phyloP scores from a whole-genome alignment of 2,113 vertebrate species.

The Xyliphius kryptos region DNA sequence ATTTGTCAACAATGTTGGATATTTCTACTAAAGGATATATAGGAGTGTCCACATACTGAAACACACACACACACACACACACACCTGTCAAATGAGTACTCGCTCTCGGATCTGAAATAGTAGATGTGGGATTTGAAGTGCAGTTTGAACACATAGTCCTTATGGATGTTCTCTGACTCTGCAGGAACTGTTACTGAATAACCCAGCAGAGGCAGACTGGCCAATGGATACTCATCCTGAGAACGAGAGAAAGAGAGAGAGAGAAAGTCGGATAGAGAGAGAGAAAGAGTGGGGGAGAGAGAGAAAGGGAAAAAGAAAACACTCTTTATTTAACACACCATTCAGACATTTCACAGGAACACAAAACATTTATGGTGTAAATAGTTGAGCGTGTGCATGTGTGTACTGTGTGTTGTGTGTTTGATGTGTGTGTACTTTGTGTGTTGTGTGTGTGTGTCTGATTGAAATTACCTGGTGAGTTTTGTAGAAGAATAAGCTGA shows the following conservation, averaged over 20 bases:
- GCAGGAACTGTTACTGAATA: constrained; percentile 90
- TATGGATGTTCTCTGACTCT: constrained; percentile 92
- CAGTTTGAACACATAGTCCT: constrained; percentile 96
- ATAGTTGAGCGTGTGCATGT: too few relatives aligned
- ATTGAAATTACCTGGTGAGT: constrained; percentile 96
- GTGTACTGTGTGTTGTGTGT: too few relatives aligned
- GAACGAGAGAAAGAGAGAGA: background rate
- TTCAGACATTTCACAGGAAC: too few relatives aligned
- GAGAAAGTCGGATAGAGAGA: too few relatives aligned
- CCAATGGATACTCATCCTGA: constrained; percentile 93
- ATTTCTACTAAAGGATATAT: too few relatives aligned
- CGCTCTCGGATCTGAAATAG: constrained; percentile 95
- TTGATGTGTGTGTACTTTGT: too few relatives aligned
- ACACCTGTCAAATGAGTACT: constrained; percentile 94
- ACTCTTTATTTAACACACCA: background rate
- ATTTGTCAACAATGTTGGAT: background rate
- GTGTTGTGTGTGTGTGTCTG: too few relatives aligned
- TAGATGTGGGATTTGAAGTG: constrained; percentile 98
- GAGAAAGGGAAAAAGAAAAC: too few relatives aligned
- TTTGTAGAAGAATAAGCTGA: constrained; percentile 99
- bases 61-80: background rate
- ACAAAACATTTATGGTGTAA: too few relatives aligned
- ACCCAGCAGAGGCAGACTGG: constrained; percentile 90
- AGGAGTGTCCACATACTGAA: too few relatives aligned
- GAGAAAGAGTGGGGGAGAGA: too few relatives aligned